Percentiles rank a stretch among this genome's conserved stretches.
phyloP scores from a whole-genome alignment of 2,888 invertebrate species.

The Opisthograptis luteolata region DNA sequence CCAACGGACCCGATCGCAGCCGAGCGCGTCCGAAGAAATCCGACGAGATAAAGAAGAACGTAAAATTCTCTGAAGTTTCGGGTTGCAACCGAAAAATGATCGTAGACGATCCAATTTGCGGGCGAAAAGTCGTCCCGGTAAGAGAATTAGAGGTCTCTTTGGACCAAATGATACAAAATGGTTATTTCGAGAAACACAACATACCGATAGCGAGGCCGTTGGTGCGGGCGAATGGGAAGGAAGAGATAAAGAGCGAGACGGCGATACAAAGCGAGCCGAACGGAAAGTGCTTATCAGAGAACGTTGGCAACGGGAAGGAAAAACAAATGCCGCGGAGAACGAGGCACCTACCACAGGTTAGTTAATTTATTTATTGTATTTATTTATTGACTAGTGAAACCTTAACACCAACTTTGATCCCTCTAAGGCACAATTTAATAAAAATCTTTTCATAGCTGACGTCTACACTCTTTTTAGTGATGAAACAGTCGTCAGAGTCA shows the following conservation, averaged over 20 bases:
- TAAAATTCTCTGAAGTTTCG: constrained; percentile 80
- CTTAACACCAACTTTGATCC: too few relatives aligned
- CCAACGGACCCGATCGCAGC: constrained; percentile 61
- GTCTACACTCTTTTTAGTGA: too few relatives aligned
- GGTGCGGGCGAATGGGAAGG: constrained; percentile 46
- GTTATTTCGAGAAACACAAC: constrained; percentile 79
- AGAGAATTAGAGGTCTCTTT: constrained; percentile 78
- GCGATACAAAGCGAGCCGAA: constrained; percentile 60
- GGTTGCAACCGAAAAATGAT: constrained; percentile 78
- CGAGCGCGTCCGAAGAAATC: constrained; percentile 57
- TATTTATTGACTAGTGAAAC: too few relatives aligned
- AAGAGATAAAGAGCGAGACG: constrained; percentile 51
- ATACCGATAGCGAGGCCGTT: constrained; percentile 67
- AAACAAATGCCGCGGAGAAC: constrained; percentile 55
- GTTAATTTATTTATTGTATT: constrained; percentile 33
- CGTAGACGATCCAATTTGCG: constrained; percentile 73
- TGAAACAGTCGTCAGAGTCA: too few relatives aligned
- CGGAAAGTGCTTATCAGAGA: constrained; percentile 68
- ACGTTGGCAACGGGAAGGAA: constrained; percentile 45
- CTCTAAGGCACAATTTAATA: too few relatives aligned
- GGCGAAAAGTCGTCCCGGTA: constrained; percentile 74
- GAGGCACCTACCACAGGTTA: constrained; percentile 75
- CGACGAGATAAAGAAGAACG: constrained; percentile 77
- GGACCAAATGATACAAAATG: constrained; percentile 81
- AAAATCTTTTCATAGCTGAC: too few relatives aligned